These are phyloP conservation scores for Morus bassanus DNA, from an alignment of 2,797 vertebrate genomes.

Conservation along the genomic window DNA sequence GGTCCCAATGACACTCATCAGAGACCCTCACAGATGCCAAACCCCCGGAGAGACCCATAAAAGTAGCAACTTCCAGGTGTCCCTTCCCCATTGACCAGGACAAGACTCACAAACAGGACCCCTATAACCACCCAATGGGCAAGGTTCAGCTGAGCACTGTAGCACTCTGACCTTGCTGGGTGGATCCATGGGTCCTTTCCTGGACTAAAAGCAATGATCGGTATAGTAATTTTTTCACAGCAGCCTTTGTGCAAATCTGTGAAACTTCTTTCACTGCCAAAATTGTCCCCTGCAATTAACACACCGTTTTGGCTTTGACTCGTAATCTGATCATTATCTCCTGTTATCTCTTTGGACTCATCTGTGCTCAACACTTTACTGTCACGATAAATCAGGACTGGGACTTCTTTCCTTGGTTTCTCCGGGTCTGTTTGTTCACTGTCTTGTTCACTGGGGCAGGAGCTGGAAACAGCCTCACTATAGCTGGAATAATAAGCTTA, in stretches of 20 bases:
- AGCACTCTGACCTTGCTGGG: neutral
- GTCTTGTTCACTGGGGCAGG: neutral
- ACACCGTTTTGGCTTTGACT: neutral
- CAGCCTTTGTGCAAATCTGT: neutral
- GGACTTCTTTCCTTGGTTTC: neutral
- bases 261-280: neutral
- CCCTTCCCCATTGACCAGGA: neutral
- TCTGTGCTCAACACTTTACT: neutral
- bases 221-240: neutral
- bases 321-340: neutral
- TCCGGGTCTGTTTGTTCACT: neutral
- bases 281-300: neutral
- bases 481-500: neutral
- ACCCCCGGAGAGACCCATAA: neutral
- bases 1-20: neutral
- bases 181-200: neutral
- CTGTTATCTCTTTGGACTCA: neutral
- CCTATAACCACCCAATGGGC: neutral
- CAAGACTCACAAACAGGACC: neutral
- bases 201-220: neutral
- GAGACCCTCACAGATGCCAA: neutral
- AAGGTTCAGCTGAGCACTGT: neutral
- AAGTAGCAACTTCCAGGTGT: neutral
- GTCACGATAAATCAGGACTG: neutral
- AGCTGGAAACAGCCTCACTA: neutral